phyloP scores from a whole-genome alignment of 2,113 vertebrate species.

The Varanus komodoensis region DNA sequence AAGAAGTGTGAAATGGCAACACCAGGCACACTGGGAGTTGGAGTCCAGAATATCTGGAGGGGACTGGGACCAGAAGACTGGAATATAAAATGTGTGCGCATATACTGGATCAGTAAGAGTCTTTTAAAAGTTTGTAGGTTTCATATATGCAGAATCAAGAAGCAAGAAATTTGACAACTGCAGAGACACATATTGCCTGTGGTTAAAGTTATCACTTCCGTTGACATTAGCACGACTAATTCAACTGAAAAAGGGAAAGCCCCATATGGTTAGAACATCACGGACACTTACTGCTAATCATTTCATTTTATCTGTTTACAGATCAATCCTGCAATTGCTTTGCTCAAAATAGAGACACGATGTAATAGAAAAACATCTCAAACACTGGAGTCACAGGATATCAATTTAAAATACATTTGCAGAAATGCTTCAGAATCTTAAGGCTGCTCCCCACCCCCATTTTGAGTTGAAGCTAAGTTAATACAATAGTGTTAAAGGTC shows the following conservation, averaged over 20 bases:
- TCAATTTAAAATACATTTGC: not conserved
- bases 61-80: too few species aligned
- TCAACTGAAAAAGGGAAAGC: conserved; percentile 22
- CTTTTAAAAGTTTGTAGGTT: conserved; percentile 7
- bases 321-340: not conserved
- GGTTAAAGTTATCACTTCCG: conserved; percentile 34
- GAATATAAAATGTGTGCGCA: not conserved
- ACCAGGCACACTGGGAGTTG: too few species aligned
- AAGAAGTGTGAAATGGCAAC: too few species aligned
- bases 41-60: too few species aligned
- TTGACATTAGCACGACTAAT: conserved; percentile 32
- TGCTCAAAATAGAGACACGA: not conserved
- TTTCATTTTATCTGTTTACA: conserved; percentile 18
- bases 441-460: not conserved
- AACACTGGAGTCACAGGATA: not conserved
- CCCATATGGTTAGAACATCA: not conserved
- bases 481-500: not conserved
- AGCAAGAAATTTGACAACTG: conserved; percentile 15
- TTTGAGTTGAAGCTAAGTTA: not conserved
- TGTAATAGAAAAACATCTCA: not conserved
- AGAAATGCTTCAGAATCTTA: not conserved
- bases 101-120: not conserved
- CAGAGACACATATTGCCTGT: conserved; percentile 17
- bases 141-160: conserved; percentile 32
- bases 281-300: conserved; percentile 13